Evolutionary conservation across 2,888 invertebrate genomes (phyloP), one percentile per base, ranked within the genome.

Genomic region (Parasteatoda lunata): DNA sequence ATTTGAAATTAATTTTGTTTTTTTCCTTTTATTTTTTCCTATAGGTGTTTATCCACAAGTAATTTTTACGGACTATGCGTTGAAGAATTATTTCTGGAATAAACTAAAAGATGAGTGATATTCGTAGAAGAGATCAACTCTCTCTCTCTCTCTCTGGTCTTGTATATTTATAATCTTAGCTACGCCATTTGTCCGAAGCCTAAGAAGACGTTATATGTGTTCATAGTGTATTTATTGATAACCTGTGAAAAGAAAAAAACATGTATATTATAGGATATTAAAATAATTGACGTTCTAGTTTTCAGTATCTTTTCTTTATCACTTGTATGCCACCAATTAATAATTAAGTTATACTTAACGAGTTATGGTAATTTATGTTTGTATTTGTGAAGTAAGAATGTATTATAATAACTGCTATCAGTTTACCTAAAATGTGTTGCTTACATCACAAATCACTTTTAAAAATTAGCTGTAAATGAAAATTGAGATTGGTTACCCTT

Each of bases 191-290:
- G 71, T 66, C 48, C 52, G 85, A 85, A 80, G 85, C 76, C 66
- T 77, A 77, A 68, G 85, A 85, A 80, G 85, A 85, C 77, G 76
- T 71, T 77, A 78, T 66, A 84, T 87, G 87, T 87, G 82, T 87
- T 82, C 87, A 87, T 87, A 87, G 87, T 82, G 87, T 87, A 87
- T 87, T 87, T 87, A 87, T 87, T 87, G 82, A 82, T 87, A 87
- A 82, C 80, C 77, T 85, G 85, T 85, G 85, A 77, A 80, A 80
- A 85, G 69, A 80, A 85, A 75, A 75, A 66, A 84, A 54, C 87
- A 77, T 87, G 87, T 87, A 87, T 87, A 81, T 87, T 87, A 87
- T 87, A 87, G 87, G 87, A 81, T 87, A 87, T 87, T 87, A 87
- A 87, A 87, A 87, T 87, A 78, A 87, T 85, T 85, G 80, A 85